Conservation (phyloP, 2,888 invertebrate species). For the Amblyteles armatorius region DNA sequence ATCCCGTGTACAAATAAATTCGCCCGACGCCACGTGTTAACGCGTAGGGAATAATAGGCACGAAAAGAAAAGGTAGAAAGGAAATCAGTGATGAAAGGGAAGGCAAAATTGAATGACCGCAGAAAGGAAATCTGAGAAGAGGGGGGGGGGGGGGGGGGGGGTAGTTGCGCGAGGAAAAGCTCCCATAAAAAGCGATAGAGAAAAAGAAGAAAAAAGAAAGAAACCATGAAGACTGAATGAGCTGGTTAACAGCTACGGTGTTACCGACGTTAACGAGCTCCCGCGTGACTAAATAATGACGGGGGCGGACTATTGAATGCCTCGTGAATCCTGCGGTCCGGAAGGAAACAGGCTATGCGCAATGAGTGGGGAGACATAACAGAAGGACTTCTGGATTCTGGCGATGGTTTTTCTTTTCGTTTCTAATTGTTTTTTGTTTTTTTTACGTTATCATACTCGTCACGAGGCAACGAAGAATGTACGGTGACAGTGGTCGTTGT, state of each 20-base stretch:
- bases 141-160: neutral
- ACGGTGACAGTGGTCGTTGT: neutral
- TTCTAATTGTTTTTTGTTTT: neutral
- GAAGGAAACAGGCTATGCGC: constrained; percentile 15
- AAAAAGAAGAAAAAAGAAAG: constrained; percentile 1
- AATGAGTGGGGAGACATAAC: constrained; percentile 35
- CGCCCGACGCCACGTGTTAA: neutral
- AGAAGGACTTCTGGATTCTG: constrained; percentile 21
- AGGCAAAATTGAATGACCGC: constrained; percentile 1
- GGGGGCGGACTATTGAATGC: constrained; percentile 60
- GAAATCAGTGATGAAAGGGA: constrained; percentile 1
- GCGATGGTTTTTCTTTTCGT: neutral
- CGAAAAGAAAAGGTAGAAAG: constrained; percentile 9
- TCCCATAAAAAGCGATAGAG: neutral
- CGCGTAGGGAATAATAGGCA: neutral
- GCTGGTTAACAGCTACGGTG: constrained; percentile 53
- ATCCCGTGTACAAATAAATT: neutral
- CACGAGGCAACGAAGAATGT: neutral
- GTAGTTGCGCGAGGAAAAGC: constrained; percentile 22
- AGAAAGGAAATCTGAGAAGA: constrained; percentile 16
- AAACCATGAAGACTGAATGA: neutral
- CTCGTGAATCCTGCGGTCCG: constrained; percentile 48
- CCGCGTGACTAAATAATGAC: constrained; percentile 62
- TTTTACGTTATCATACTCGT: neutral
- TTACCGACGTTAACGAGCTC: constrained; percentile 62